Conservation (phyloP, 2,113 vertebrate genomes). For the Mesoclemmys tuberculata region DNA sequence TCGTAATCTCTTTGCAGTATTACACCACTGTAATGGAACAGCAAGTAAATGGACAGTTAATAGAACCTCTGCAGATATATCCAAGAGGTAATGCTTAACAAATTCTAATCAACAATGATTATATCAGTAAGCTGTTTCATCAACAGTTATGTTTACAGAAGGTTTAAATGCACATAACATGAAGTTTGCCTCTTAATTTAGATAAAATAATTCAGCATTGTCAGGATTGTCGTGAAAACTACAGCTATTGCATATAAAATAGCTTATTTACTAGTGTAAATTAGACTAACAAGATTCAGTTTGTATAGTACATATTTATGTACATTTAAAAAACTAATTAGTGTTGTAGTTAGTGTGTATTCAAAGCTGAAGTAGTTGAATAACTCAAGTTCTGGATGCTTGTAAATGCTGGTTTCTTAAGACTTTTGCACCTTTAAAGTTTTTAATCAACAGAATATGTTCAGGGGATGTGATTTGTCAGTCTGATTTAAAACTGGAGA, state of each 20-base stretch:
- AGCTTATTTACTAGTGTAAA: conserved; percentile 78
- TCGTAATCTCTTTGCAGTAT: conserved; percentile 87
- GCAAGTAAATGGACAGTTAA: conserved; percentile 92
- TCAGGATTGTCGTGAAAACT: conserved; percentile 61
- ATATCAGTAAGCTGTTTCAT: conserved; percentile 66
- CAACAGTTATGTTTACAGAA: conserved; percentile 69
- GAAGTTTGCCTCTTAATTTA: conserved; percentile 72
- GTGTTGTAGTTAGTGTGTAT: conserved; percentile 22
- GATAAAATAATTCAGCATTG: conserved; percentile 61
- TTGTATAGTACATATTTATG: conserved; percentile 66
- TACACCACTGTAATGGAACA: conserved; percentile 96
- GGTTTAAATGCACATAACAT: conserved; percentile 69
- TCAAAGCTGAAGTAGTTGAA: conserved; percentile 60
- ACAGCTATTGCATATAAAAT: conserved; percentile 72
- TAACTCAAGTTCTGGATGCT: conserved; percentile 35
- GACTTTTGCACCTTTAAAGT: neutral
- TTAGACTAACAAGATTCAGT: conserved; percentile 76
- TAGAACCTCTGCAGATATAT: conserved; percentile 98
- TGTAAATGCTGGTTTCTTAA: neutral
- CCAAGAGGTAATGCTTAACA: conserved; percentile 86
- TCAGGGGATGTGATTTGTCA: neutral
- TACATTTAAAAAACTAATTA: conserved; percentile 59
- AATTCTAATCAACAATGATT: conserved; percentile 68
- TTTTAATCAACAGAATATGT: neutral
- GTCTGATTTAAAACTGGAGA: neutral